These are phyloP conservation scores for Drosophila grimshawi DNA, from an alignment of 1,140 invertebrate genomes.

Conservation along the genomic window DNA sequence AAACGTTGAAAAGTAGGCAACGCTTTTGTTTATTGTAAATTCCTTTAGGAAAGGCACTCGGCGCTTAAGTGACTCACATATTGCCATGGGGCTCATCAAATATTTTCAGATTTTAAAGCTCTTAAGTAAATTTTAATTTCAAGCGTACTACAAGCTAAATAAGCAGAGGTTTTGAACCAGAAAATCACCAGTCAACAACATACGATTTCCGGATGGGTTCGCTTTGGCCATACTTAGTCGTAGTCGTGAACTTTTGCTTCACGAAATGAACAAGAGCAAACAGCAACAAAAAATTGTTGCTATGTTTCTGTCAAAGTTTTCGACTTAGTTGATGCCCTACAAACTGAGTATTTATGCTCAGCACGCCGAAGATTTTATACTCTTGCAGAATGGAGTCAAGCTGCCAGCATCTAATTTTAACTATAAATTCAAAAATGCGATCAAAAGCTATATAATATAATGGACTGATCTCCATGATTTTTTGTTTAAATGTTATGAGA, in stretches of 20 bases:
- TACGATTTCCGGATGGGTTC: conserved; percentile 29
- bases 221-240: conserved; percentile 47
- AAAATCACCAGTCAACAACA: conserved; percentile 25
- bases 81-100: background rate
- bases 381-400: too few relatives aligned
- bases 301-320: background rate
- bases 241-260: conserved; percentile 65
- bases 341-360: conserved; percentile 3
- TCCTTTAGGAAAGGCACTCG: background rate
- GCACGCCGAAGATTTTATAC: too few relatives aligned
- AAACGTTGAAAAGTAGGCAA: conserved; percentile 34
- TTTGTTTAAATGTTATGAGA: too few relatives aligned
- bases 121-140: conserved; percentile 52
- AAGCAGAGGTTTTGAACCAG: background rate
- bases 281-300: background rate
- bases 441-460: too few relatives aligned
- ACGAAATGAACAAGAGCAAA: conserved; percentile 13
- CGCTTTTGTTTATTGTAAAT: conserved; percentile 1
- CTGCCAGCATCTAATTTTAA: too few relatives aligned
- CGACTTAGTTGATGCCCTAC: conserved; percentile 10
- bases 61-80: background rate
- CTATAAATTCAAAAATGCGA: too few relatives aligned
- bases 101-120: conserved; percentile 42
- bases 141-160: conserved; percentile 9
- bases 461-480: too few relatives aligned